Percentiles rank a stretch among this genome's conserved stretches.
Evolutionary conservation across 2,888 invertebrate genomes (phyloP).

Genomic region (Andrena minutula): DNA sequence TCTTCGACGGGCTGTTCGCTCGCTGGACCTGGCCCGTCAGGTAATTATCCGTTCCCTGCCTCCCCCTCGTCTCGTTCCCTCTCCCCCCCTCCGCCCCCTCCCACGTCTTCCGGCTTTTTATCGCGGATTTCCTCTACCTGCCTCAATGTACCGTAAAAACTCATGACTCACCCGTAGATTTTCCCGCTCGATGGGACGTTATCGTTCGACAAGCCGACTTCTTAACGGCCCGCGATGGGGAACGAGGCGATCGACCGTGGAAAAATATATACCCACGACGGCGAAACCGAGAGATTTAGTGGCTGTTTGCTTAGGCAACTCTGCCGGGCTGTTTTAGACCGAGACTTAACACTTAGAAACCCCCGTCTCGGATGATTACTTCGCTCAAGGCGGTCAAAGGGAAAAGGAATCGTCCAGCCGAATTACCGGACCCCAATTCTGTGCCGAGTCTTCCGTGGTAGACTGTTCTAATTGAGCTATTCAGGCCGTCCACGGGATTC

Average conservation of each 20-base stretch:
- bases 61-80: slow-evolving; percentile 1
- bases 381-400: neutral
- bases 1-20: slow-evolving; percentile 44
- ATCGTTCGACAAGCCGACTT: slow-evolving; percentile 56
- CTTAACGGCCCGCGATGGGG: slow-evolving; percentile 37
- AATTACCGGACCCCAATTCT: neutral
- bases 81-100: neutral
- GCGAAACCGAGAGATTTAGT: slow-evolving; percentile 23
- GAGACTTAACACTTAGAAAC: neutral
- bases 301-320: neutral
- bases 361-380: neutral
- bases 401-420: neutral
- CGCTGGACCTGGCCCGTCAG: slow-evolving; percentile 29
- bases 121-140: slow-evolving; percentile 41
- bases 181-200: slow-evolving; percentile 66
- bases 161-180: slow-evolving; percentile 62
- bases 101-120: slow-evolving; percentile 30
- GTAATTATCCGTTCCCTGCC: slow-evolving; percentile 64
- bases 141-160: slow-evolving; percentile 67
- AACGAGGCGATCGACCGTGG: slow-evolving; percentile 25
- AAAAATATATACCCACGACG: slow-evolving; percentile 27
- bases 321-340: no score
- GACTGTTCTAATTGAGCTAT: slow-evolving; percentile 43
- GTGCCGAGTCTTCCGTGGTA: slow-evolving; percentile 10
- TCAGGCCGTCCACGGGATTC: slow-evolving; percentile 24